These are phyloP conservation scores for Atopsyche davidsoni DNA, from an alignment of 1,140 invertebrate species.

Conservation along the genomic window DNA sequence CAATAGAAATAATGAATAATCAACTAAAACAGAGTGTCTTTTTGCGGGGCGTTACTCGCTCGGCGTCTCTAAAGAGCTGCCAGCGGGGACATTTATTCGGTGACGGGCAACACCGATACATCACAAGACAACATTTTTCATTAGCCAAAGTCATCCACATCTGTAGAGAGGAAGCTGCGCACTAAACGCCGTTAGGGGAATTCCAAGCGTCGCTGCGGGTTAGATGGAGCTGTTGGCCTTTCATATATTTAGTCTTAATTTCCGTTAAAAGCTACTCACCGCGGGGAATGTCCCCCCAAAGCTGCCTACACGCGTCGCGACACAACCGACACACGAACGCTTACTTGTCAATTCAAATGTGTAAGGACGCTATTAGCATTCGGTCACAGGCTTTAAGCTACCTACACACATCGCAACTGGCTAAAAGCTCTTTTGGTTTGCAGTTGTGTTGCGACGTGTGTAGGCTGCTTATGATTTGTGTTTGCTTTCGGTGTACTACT, in stretches of 20 bases:
- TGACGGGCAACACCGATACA: conserved; percentile 22
- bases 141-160: conserved; percentile 15
- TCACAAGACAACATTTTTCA: conserved; percentile 23
- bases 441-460: too few relatives aligned
- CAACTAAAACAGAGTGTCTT: too few relatives aligned
- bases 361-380: too few relatives aligned
- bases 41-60: too few relatives aligned
- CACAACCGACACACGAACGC: not conserved
- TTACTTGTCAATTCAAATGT: too few relatives aligned
- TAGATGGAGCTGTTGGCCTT: not conserved
- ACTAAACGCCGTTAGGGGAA: not conserved
- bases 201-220: not conserved
- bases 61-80: too few relatives aligned
- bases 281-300: not conserved
- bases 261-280: not conserved
- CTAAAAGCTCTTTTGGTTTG: too few relatives aligned
- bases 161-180: not conserved
- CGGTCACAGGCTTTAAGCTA: too few relatives aligned
- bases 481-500: too few relatives aligned
- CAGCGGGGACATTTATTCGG: conserved; percentile 24
- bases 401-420: too few relatives aligned
- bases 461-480: too few relatives aligned
- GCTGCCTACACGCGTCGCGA: not conserved
- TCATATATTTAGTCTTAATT: not conserved
- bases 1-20: conserved; percentile 19